Evolutionary conservation across 1,140 invertebrate genomes (phyloP), one percentile per base, ranked within the genome.

Genomic region (Drosophila baimaii): DNA sequence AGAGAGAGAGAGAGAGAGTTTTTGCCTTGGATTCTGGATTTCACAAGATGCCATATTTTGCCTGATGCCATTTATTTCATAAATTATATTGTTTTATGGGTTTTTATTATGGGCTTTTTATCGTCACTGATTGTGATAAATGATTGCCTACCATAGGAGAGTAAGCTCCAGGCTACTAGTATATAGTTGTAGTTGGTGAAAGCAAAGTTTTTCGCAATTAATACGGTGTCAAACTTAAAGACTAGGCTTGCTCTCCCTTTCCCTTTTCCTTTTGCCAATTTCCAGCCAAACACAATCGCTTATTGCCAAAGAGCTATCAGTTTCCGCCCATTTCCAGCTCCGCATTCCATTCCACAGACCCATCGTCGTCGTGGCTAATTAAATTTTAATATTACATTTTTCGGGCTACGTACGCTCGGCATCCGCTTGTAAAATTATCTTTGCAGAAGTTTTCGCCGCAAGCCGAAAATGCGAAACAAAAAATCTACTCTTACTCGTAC

Each of bases 321-420:
- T 19, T 19, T 33, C 15, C n/a, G 13, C 44, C 23, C 43, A 51
- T n/a, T n/a, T n/a, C 25, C 41, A 39, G 8, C 39, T 31, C 1
- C 13, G 58, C 63, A 79, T 54, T 80, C 62, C 63, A 79, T 54
- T 80, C 62, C 74, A 49, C 9, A 57, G 35, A 23, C 23, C 59
- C 15, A 9, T 39, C 47, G 12, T 19, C 29, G 13, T 59, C 39
- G 39, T 17, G 41, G 62, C 79, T 88, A 88, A 86, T 86, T 86
- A 88, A 86, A 83, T 88, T 88, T 86, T 83, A 86, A 86, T 83
- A 80, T 86, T 71, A 77, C 63, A 88, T 88, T 77, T 86, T 86
- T 73, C 61, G 35, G 65, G 68, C 64, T 59, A 49, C 51, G 39
- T 62, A 54, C 41, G 46, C 55, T 47, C 13, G 39, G 29, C 37